Percentiles rank a stretch among this genome's conserved stretches.
Evolutionary conservation across 2,113 vertebrate genomes (phyloP).

Genomic region (Psittacara wagleri): DNA sequence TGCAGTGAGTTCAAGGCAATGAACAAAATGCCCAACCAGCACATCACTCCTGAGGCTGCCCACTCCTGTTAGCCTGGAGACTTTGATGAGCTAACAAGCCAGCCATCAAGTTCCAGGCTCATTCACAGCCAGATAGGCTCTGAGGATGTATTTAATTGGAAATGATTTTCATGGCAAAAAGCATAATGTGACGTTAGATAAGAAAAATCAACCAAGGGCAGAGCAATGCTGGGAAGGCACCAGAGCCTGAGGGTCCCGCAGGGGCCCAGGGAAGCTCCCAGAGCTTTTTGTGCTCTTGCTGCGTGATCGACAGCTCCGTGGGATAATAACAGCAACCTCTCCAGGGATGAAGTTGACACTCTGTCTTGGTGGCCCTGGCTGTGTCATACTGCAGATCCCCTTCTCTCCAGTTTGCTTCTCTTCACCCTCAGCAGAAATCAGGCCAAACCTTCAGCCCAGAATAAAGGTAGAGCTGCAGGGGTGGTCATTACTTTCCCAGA

Average conservation of each 20-base stretch:
- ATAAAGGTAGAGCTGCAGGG: background rate
- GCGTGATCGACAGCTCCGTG: background rate
- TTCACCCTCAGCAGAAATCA: background rate
- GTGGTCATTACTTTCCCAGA: background rate
- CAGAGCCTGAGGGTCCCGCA: background rate
- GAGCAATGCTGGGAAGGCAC: background rate
- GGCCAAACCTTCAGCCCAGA: background rate
- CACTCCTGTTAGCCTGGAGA: background rate
- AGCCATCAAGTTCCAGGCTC: background rate
- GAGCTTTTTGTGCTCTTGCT: background rate
- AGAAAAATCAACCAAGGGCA: background rate
- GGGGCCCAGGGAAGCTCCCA: accelerated
- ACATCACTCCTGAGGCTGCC: background rate
- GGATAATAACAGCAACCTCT: background rate
- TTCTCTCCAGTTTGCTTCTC: background rate
- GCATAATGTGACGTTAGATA: background rate
- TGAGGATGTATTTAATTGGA: background rate
- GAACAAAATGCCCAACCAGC: background rate
- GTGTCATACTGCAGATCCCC: background rate
- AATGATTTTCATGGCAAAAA: background rate
- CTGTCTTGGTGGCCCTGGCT: background rate
- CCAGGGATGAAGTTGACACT: background rate
- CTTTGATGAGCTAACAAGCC: background rate
- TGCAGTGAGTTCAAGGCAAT: background rate
- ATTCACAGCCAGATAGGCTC: background rate